A percentile compares a stretch with the other conserved stretches of the same genome.
phyloP scores from a whole-genome alignment of 2,888 invertebrate genomes.

The Diaprepes abbreviatus region DNA sequence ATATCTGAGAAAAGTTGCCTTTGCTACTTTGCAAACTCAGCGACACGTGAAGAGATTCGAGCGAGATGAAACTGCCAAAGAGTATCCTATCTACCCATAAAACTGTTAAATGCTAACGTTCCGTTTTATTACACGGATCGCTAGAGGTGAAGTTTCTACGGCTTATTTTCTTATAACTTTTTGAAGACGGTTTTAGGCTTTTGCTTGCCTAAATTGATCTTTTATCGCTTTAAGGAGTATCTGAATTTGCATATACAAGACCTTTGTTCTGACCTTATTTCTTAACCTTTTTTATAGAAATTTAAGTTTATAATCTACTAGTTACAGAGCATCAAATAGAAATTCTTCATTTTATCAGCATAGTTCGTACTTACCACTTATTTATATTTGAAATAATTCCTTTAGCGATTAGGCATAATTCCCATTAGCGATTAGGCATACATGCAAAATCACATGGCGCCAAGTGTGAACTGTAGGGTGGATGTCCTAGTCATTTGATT shows the following conservation, averaged over 20 bases:
- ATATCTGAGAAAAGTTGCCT: slow-evolving; percentile 60
- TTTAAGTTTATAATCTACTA: neutral
- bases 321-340: neutral
- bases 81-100: slow-evolving; percentile 60
- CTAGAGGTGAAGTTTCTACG: slow-evolving; percentile 60
- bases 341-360: neutral
- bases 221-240: slow-evolving; percentile 26
- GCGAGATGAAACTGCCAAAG: slow-evolving; percentile 48
- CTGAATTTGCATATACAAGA: slow-evolving; percentile 17
- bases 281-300: slow-evolving; percentile 3
- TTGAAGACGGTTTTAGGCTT: slow-evolving; percentile 41
- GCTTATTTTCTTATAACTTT: slow-evolving; percentile 59
- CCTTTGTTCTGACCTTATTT: neutral
- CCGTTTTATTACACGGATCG: slow-evolving; percentile 61
- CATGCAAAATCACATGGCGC: no score
- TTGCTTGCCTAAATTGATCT: slow-evolving; percentile 17
- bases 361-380: no score
- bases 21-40: slow-evolving; percentile 62
- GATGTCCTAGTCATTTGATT: no score
- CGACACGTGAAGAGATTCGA: slow-evolving; percentile 59
- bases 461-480: no score
- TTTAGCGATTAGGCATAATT: no score
- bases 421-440: no score
- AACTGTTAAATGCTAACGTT: slow-evolving; percentile 62
- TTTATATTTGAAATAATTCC: no score